Evolutionary conservation across 2,113 vertebrate species (phyloP).

Genomic region (Heterocephalus glaber): DNA sequence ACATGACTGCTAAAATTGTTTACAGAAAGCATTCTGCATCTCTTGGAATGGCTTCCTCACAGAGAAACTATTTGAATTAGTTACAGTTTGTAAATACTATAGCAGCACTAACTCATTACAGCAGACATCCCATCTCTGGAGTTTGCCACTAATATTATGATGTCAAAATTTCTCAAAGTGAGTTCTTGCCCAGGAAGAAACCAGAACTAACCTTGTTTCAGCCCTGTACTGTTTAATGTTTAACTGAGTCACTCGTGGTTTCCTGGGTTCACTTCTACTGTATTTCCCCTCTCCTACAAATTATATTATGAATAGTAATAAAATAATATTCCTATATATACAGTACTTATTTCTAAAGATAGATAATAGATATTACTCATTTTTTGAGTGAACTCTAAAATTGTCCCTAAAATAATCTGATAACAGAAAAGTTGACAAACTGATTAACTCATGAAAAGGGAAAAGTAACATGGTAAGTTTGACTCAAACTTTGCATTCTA

Average conservation of each 20-base stretch:
- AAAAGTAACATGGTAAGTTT: neutral
- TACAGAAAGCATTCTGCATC: slow-evolving; percentile 37
- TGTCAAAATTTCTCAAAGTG: neutral
- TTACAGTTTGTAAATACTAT: neutral
- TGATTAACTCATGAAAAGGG: neutral
- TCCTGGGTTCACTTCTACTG: neutral
- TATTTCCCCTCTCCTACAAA: neutral
- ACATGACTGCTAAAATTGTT: slow-evolving; percentile 63
- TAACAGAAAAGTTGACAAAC: neutral
- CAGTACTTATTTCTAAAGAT: neutral
- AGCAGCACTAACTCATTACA: neutral
- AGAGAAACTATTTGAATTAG: slow-evolving; percentile 35
- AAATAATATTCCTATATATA: neutral
- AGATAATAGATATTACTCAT: neutral
- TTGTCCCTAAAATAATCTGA: slow-evolving; percentile 1
- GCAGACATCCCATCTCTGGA: neutral
- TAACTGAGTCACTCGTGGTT: neutral
- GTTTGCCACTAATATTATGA: neutral
- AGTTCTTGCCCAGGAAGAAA: neutral
- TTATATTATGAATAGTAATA: neutral
- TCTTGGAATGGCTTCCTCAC: slow-evolving; percentile 29
- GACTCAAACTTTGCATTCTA: neutral
- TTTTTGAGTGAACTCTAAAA: slow-evolving; percentile 25
- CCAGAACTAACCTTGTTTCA: neutral
- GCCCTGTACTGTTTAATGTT: neutral